Evolutionary conservation across 2,113 vertebrate genomes (phyloP).

Genomic region (Malurus elegans): DNA sequence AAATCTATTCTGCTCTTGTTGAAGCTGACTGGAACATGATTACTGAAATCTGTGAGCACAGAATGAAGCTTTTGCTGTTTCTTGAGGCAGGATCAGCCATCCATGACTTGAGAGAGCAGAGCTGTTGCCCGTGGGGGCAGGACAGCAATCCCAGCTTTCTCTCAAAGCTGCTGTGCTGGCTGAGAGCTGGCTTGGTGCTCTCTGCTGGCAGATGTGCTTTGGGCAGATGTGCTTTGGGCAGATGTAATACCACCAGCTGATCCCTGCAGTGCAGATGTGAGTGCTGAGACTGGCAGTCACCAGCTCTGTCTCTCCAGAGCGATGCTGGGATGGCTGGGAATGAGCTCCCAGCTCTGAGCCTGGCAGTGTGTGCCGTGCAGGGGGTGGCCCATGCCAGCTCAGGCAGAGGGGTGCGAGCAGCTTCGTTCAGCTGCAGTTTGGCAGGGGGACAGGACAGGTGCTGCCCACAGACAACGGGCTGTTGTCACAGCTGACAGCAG

Average conservation of each 20-base stretch:
- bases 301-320: background rate
- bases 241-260: background rate
- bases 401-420: background rate
- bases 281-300: background rate
- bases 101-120: background rate
- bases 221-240: background rate
- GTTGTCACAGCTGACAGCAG: slow-evolving; percentile 19
- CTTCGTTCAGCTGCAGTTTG: background rate
- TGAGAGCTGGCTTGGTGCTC: background rate
- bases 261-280: background rate
- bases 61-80: background rate
- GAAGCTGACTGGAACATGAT: background rate
- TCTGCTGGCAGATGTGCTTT: background rate
- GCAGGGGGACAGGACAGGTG: background rate
- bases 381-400: background rate
- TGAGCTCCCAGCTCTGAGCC: background rate
- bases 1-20: background rate
- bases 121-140: background rate
- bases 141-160: background rate
- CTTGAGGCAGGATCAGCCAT: background rate
- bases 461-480: slow-evolving; percentile 16
- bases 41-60: background rate
- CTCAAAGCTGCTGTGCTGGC: background rate
- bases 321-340: background rate
- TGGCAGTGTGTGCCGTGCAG: background rate